These are phyloP conservation scores for Setipinna tenuifilis DNA, from an alignment of 2,797 vertebrate species.

Conservation along the genomic window DNA sequence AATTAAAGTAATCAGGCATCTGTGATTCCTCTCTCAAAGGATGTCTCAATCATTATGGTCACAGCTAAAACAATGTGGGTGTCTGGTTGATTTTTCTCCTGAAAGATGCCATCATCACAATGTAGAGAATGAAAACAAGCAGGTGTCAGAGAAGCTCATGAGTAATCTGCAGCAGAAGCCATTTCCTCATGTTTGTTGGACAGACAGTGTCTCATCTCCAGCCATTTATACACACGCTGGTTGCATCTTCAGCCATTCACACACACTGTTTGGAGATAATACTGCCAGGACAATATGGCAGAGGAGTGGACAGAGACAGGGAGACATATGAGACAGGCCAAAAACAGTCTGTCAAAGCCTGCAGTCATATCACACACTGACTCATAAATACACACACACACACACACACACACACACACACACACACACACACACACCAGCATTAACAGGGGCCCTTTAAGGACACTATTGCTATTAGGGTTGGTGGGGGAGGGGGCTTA, in stretches of 20 bases:
- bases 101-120: background rate
- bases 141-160: background rate
- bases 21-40: too few species aligned
- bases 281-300: background rate
- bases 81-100: background rate
- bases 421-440: constrained; percentile 23
- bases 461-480: too few species aligned
- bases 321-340: background rate
- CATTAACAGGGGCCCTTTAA: too few species aligned
- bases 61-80: background rate
- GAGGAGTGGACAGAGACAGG: background rate
- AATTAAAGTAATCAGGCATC: too few species aligned
- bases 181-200: background rate
- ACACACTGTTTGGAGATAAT: background rate
- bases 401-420: constrained; percentile 21
- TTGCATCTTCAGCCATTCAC: background rate
- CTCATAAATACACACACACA: constrained; percentile 5
- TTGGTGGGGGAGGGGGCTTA: too few species aligned
- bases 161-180: background rate
- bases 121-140: background rate
- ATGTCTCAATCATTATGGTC: too few species aligned
- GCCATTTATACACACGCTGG: background rate
- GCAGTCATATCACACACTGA: background rate
- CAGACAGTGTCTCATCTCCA: background rate
- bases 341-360: constrained; percentile 1